A percentile compares a stretch with the other conserved stretches of the same genome.
Conservation (phyloP, 2,797 vertebrate species). For the Clarias pachynema region DNA sequence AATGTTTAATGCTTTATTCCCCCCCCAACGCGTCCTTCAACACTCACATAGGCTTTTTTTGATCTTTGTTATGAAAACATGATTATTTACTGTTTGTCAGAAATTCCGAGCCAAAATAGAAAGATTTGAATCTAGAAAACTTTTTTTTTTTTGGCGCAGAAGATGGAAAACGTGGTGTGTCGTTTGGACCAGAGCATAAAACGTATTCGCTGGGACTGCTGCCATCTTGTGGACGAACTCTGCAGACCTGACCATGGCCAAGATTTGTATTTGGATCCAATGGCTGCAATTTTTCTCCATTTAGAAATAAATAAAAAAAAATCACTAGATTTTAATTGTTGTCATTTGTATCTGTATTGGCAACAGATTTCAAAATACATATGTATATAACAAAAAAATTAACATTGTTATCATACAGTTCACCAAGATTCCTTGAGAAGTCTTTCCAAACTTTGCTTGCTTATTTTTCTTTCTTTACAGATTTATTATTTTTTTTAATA, state of each 20-base stretch:
- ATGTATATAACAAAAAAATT: constrained; percentile 11
- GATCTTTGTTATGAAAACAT: background rate
- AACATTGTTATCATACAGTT: background rate
- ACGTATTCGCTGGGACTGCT: constrained; percentile 3
- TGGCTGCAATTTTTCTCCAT: background rate
- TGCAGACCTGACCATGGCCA: background rate
- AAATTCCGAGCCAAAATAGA: background rate
- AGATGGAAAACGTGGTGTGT: background rate
- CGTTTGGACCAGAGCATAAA: background rate
- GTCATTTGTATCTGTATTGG: constrained; percentile 29
- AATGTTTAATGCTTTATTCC: constrained; percentile 2
- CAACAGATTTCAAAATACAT: constrained; percentile 26
- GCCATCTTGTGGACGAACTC: constrained; percentile 41
- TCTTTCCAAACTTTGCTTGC: background rate
- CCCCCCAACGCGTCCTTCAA: background rate
- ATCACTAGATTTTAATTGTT: background rate
- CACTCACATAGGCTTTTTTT: background rate
- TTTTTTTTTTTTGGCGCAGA: background rate
- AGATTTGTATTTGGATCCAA: background rate
- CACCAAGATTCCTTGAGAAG: background rate
- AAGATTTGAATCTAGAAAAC: background rate
- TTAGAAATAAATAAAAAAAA: background rate
- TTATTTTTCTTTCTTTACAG: background rate
- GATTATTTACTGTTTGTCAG: background rate
- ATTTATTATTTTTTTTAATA: background rate